A percentile compares a stretch with the other conserved stretches of the same genome.
These are phyloP conservation scores for Scatophagus argus DNA, from an alignment of 2,113 vertebrate species.

Conservation along the genomic window DNA sequence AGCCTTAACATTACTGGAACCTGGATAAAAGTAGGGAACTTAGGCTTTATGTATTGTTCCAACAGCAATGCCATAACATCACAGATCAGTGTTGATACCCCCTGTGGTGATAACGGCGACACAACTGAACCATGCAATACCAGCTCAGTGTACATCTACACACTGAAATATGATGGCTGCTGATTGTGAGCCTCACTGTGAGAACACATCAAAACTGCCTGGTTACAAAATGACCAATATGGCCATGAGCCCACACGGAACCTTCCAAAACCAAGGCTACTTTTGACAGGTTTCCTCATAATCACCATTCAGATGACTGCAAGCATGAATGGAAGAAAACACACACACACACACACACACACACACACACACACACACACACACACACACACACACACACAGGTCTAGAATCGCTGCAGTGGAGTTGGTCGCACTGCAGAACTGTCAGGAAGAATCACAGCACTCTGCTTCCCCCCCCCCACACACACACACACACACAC, in stretches of 20 bases:
- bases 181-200: neutral
- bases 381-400: conserved; percentile 1
- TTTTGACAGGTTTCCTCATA: neutral
- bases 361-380: conserved; percentile 3
- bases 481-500: conserved; percentile 22
- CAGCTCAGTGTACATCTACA: neutral
- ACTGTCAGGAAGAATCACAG: conserved; percentile 64
- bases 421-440: conserved; percentile 55
- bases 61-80: neutral
- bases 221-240: neutral
- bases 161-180: neutral
- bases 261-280: neutral
- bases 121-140: neutral
- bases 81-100: neutral
- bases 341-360: neutral
- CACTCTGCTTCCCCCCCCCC: conserved; percentile 19
- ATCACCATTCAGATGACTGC: neutral
- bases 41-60: neutral
- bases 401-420: conserved; percentile 40
- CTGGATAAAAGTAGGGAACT: neutral
- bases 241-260: neutral
- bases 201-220: neutral
- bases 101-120: neutral
- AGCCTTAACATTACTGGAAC: too few relatives aligned
- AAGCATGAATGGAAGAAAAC: neutral